Base-by-base conservation (phyloP, 2,113 vertebrate species). In the Narcine bancroftii region DNA sequence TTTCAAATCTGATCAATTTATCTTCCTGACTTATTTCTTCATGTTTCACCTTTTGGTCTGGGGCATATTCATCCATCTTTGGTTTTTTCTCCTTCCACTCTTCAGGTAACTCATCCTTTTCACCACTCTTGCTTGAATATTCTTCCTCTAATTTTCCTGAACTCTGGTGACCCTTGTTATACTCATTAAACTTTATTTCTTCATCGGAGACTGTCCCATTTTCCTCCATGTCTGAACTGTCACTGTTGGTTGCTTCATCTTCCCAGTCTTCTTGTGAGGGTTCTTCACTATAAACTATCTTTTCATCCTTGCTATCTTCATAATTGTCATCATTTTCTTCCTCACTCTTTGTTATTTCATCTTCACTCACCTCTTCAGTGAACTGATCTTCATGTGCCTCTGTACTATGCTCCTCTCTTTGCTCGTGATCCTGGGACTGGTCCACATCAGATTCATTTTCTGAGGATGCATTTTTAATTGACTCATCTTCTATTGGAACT, bases 21-120 rank as follows among this genome's bases (percentile, higher is more conserved):
- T 95, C 93, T 3, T 95, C 96, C 3, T 79, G 94, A 15, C 94
- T 95, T 0, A 93, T 93, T 0, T 93, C 95, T 92, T 94, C 94
- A 24, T 94, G 94, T 92, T 96, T 96, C 0, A 95, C 95, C 0
- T 95, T 95, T 94, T 96, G 94, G 94, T 96, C 94, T 92, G 96
- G 94, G 93, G 95, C 96, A 93, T 96, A 93, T 93, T 96, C 96
- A 73, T 96, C 96, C 95, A 96, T 95, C 93, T 95, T 96, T 5
- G 50, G 95, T 93, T 96, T 96, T 26, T 93, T 92, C 3, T 94
- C 94, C 93, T 96, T 95, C 95, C 95, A 95, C 69, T 96, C 95
- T 73, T 93, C 94, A 92, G 95, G 94, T 75, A 94, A 93, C 0
- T 93, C 93, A 17, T 95, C 94, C 63, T 53, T 83, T 92, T 95